A percentile compares a stretch with the other conserved stretches of the same genome.
Conservation (phyloP, 2,113 vertebrate genomes). For the Amphiprion ocellaris region DNA sequence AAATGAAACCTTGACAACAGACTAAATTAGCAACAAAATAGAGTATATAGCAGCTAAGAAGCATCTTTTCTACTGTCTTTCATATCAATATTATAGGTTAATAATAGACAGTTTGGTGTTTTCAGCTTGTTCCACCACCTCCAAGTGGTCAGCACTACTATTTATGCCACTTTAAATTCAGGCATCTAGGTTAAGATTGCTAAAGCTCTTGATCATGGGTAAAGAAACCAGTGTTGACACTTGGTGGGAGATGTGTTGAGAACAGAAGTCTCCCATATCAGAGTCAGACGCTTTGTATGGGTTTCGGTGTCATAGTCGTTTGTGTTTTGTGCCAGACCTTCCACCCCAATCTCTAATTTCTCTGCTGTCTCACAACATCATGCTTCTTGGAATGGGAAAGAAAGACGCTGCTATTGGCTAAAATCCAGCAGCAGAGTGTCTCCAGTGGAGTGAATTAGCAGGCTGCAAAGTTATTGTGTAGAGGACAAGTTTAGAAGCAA, state of each 20-base stretch:
- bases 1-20: background rate
- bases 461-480: background rate
- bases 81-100: too few species aligned
- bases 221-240: background rate
- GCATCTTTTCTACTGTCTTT: too few species aligned
- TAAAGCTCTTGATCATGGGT: background rate
- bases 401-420: background rate
- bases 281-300: constrained; percentile 1
- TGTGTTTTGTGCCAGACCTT: background rate
- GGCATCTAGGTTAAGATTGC: background rate
- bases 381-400: background rate
- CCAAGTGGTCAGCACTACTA: background rate
- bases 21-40: background rate
- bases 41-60: background rate
- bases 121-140: too few species aligned
- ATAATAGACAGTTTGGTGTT: too few species aligned
- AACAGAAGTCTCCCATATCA: background rate
- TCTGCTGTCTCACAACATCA: background rate
- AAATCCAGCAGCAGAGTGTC: background rate
- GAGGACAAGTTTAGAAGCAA: background rate
- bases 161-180: background rate
- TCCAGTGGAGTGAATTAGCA: background rate
- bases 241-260: background rate
- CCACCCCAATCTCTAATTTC: background rate
- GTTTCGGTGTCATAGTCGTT: background rate